Percentiles rank a stretch among this genome's conserved stretches.
Evolutionary conservation across 1,140 invertebrate species (phyloP).

Genomic region (Plectus sambesii): DNA sequence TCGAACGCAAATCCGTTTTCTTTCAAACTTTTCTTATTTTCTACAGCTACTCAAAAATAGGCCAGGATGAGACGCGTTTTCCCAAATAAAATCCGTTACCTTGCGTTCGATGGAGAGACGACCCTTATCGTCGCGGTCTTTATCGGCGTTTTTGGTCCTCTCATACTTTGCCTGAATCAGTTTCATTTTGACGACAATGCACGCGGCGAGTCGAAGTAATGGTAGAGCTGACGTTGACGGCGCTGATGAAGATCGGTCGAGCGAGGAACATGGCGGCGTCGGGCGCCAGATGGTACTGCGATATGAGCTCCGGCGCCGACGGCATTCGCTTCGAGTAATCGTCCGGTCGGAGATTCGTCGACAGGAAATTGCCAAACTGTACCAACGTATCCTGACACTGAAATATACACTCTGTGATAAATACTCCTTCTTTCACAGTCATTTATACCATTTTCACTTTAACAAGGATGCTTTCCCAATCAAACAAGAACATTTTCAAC

Average conservation of each 20-base stretch:
- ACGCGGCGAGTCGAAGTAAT: slow-evolving; percentile 20
- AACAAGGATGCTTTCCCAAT: no score
- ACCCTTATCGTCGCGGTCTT: slow-evolving; percentile 24
- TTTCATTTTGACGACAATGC: slow-evolving; percentile 6
- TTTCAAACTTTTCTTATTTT: no score
- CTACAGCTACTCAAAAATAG: no score
- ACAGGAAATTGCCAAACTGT: slow-evolving; percentile 91
- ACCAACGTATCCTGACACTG: slow-evolving; percentile 95
- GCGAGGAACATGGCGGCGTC: slow-evolving; percentile 94
- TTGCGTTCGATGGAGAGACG: slow-evolving; percentile 7
- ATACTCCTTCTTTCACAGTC: slow-evolving; percentile 4
- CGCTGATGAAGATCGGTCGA: slow-evolving; percentile 74
- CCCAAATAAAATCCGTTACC: no score
- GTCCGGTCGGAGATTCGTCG: slow-evolving; percentile 77
- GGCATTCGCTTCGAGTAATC: slow-evolving; percentile 83
- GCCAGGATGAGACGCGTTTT: no score
- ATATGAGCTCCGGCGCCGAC: slow-evolving; percentile 70
- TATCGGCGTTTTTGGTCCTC: slow-evolving; percentile 8
- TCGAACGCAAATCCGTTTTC: no score
- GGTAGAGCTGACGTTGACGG: slow-evolving; percentile 65
- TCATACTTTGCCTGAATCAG: slow-evolving; percentile 30
- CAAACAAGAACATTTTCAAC: slow-evolving; percentile 55
- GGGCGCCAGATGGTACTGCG: slow-evolving; percentile 81
- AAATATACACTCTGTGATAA: slow-evolving; percentile 20
- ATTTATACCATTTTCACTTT: no score